Evolutionary conservation across 2,888 invertebrate species (phyloP), one percentile per base, ranked within the genome.

Genomic region (Agrotis clavis): DNA sequence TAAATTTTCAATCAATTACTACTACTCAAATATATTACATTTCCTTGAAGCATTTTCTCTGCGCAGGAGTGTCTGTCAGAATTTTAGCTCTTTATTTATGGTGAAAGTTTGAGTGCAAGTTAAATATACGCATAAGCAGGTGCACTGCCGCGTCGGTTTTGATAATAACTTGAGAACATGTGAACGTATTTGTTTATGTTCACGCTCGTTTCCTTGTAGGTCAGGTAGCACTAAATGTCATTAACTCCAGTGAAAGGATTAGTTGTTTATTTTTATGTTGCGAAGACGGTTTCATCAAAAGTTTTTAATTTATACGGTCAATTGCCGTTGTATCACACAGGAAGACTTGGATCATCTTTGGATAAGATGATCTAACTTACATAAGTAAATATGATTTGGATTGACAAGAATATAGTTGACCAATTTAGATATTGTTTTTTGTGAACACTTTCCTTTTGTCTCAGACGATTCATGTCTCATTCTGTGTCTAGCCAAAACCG

Each of bases 51-150:
- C 47, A 72, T 77, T 68, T 65, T 67, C 64, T 72, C 63, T 67
- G 76, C 64, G 69, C 54, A 67, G 48, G 41, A 70, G 67, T 66
- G 7, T 67, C 47, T 68, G 65, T 57, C 51, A 66, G 72, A 79
- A 71, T 71, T 72, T 79, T 59, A 70, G 60, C 60, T 70, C 53
- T 62, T 61, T 30, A 69, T 62, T 61, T 30, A 69, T 1, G 67
- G 84, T 81, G 84, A 84, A 84, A 84, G 84, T 84, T 73, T 30
- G 50, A 84, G 74, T 75, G 71, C 60, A 75, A 67, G 65, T 16
- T 63, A 73, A 81, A 83, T 68, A 81, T 50, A 56, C 67, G n/a
- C 71, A 81, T 56, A 59, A 64, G 18, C 60, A 50, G 41, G 63
- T 68, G 62, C 59, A 66, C 60, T 77, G 63, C 53, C 51, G 63